Conservation (phyloP, 2,888 invertebrate genomes). For the Eupithecia subumbrata region DNA sequence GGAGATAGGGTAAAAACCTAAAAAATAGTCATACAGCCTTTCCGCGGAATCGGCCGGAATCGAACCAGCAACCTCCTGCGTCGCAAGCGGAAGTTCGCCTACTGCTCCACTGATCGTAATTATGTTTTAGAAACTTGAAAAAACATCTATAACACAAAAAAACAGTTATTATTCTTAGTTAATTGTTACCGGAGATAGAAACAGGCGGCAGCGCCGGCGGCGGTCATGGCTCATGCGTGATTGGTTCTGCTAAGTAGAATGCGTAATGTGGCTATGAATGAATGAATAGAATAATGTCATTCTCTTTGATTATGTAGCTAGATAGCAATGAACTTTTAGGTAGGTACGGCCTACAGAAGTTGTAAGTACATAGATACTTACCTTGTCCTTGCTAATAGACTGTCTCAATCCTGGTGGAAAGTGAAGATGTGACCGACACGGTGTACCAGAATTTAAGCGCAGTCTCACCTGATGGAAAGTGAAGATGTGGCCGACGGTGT, state of each 20-base stretch:
- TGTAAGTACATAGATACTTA: too few species aligned
- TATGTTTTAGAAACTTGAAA: not conserved
- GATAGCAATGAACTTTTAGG: too few species aligned
- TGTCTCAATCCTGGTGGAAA: too few species aligned
- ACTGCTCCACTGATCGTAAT: not conserved
- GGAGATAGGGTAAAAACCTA: not conserved
- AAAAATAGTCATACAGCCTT: not conserved
- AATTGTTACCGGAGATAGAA: conserved; percentile 6
- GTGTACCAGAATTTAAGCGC: too few species aligned
- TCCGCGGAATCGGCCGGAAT: not conserved
- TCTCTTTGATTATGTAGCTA: too few species aligned
- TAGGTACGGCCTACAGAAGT: too few species aligned
- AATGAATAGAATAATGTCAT: conserved; percentile 30
- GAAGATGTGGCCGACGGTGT: too few species aligned
- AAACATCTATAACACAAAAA: not conserved
- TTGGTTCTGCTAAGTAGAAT: conserved; percentile 25
- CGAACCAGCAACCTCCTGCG: not conserved
- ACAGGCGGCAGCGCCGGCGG: conserved; percentile 3
- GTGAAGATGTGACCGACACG: too few species aligned
- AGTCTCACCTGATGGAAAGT: too few species aligned
- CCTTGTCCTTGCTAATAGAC: too few species aligned
- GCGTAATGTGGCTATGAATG: conserved; percentile 39
- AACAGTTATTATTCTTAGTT: not conserved
- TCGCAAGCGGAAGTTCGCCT: not conserved
- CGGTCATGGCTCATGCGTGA: not conserved